phyloP scores from a whole-genome alignment of 2,113 vertebrate species.

The Crotalus horridus region DNA sequence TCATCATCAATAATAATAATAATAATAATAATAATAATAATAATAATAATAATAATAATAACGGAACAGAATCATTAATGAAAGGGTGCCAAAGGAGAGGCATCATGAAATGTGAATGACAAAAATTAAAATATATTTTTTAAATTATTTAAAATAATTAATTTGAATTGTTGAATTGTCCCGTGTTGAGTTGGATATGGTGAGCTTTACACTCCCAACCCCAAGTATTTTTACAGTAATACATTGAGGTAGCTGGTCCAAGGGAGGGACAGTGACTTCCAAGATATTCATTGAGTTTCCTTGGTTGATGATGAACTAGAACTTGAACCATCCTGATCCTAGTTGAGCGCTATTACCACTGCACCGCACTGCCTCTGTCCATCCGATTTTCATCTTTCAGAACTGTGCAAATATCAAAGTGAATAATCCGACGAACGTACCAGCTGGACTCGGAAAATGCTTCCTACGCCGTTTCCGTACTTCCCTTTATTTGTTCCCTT shows the following conservation, averaged over 20 bases:
- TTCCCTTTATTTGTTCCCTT: neutral
- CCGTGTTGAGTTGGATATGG: too few species aligned
- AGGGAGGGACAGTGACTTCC: neutral
- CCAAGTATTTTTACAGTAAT: neutral
- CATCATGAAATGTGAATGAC: too few species aligned
- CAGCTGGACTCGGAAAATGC: neutral
- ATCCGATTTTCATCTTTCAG: neutral
- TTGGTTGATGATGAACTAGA: neutral
- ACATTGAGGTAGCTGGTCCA: neutral
- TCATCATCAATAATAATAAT: too few species aligned
- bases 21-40: too few species aligned
- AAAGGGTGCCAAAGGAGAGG: too few species aligned
- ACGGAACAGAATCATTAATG: too few species aligned
- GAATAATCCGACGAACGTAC: neutral
- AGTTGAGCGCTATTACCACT: neutral
- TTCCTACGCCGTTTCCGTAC: neutral
- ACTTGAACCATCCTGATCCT: too few species aligned
- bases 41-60: too few species aligned
- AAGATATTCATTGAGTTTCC: neutral
- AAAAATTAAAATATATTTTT: too few species aligned
- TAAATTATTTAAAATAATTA: too few species aligned
- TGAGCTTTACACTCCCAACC: neutral
- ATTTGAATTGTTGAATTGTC: too few species aligned
- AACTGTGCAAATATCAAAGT: neutral
- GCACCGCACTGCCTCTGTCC: neutral